A percentile compares a stretch with the other conserved stretches of the same genome.
phyloP scores from a whole-genome alignment of 2,888 invertebrate species.

The Gordius sp. region DNA sequence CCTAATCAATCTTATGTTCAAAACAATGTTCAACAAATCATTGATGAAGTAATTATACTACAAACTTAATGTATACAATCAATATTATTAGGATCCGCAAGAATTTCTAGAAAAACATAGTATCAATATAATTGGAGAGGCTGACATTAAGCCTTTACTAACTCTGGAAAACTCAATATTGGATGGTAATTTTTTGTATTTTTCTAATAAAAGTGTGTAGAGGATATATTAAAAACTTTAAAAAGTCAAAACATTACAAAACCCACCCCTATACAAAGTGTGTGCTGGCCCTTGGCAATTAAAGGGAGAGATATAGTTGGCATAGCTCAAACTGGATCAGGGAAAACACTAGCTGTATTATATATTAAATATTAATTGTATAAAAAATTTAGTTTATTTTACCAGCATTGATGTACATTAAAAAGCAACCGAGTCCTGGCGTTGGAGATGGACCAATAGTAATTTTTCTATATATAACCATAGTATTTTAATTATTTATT shows the following conservation, averaged over 20 bases:
- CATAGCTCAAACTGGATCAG: constrained; percentile 53
- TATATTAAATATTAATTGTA: constrained; percentile 7
- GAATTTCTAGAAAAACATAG: neutral
- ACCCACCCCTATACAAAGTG: constrained; percentile 38
- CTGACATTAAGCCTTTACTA: constrained; percentile 57
- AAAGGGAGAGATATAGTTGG: constrained; percentile 75
- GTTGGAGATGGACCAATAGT: constrained; percentile 68
- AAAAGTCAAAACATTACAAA: constrained; percentile 26
- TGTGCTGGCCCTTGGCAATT: constrained; percentile 74
- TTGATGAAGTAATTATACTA: too few species aligned
- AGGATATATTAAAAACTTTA: constrained; percentile 26
- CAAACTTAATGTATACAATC: too few species aligned
- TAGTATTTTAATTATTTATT: too few species aligned
- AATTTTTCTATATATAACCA: constrained; percentile 20
- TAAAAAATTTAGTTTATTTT: constrained; percentile 32
- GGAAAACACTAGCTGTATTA: constrained; percentile 54
- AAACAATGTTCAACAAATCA: too few species aligned
- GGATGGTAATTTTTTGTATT: constrained; percentile 45
- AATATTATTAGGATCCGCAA: too few species aligned
- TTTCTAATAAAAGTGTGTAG: constrained; percentile 28
- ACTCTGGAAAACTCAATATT: constrained; percentile 67
- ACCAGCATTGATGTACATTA: constrained; percentile 78
- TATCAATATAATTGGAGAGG: constrained; percentile 42
- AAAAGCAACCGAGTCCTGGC: constrained; percentile 54
- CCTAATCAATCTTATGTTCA: too few species aligned